Evolutionary conservation across 2,797 vertebrate genomes (phyloP).

Genomic region (Smutsia gigantea): DNA sequence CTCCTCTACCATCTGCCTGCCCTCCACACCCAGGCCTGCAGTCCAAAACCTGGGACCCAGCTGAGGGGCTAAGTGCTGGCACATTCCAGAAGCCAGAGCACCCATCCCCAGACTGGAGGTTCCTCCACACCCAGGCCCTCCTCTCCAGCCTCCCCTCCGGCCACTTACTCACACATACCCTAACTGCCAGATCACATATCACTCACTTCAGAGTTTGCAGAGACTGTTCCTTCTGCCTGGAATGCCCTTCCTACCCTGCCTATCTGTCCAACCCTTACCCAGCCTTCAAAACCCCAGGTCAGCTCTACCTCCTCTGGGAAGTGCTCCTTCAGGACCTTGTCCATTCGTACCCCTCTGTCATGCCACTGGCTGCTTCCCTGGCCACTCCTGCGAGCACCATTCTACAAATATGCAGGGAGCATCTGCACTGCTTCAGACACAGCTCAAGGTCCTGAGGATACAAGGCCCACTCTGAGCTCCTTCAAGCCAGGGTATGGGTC

Average conservation of each 20-base stretch:
- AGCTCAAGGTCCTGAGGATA: neutral
- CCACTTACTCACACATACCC: neutral
- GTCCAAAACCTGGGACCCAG: neutral
- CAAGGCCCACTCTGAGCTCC: neutral
- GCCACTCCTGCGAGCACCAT: neutral
- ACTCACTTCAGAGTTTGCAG: neutral
- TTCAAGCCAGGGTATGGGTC: neutral
- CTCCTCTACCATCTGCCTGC: neutral
- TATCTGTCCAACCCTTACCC: neutral
- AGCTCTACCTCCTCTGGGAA: neutral
- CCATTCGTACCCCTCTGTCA: neutral
- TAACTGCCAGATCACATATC: neutral
- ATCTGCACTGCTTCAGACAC: neutral
- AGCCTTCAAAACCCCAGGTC: neutral
- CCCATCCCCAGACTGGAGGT: neutral
- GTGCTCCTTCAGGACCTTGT: neutral
- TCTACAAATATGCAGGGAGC: neutral
- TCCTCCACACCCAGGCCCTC: neutral
- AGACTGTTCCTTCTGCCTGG: neutral
- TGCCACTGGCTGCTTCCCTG: neutral
- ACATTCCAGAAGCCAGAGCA: neutral
- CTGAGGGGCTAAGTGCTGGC: neutral
- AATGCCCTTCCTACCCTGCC: neutral
- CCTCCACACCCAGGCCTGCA: neutral
- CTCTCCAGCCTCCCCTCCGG: neutral